Evolutionary conservation across 2,888 invertebrate species (phyloP), one percentile per base, ranked within the genome.

Genomic region (Tricholauxania praeusta): DNA sequence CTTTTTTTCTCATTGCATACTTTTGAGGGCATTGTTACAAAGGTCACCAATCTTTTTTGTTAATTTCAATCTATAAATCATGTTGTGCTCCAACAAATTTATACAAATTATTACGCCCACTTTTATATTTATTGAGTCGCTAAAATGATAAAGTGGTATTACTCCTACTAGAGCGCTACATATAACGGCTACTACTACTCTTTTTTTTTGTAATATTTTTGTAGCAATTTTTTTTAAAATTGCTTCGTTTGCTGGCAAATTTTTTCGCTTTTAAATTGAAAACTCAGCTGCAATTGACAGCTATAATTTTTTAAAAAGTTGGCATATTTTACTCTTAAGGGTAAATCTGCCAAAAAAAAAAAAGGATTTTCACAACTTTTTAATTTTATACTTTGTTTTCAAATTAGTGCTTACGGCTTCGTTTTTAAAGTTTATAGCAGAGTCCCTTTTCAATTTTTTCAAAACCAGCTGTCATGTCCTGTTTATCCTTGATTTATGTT

Each of bases 61-160:
- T 39, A 70, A 51, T 51, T 62, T 51, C 39, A 49, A 6, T 14
- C 69, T 51, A 70, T 70, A 70, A 70, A 70, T 70, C 69, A 70
- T 51, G 59, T 15, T 32, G 67, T 55, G 67, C 67, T 55, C 39
- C 55, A 57, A 39, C 39, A 39, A 39, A 57, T 67, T 67, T 57
- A 47, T 67, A 57, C 55, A 67, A 67, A 67, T 67, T 67, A 67
- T 67, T 17, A 67, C 67, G 55, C 67, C 67, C 53, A 15, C 67
- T 55, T 55, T 32, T 19, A 47, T 55, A 65, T 65, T 65, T 65
- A 51, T 51, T 22, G 51, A 65, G 51, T n/a, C 65, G 52, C 51
- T 51, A 4, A 39, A 39, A 19, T 52, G 51, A 28, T 14, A 12
- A 28, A 15, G 65, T 52, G 39, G 10, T 10, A 4, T 39, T 39